These are phyloP conservation scores for Hydrotaea cyrtoneurina DNA, from an alignment of 2,888 invertebrate genomes.

Conservation along the genomic window DNA sequence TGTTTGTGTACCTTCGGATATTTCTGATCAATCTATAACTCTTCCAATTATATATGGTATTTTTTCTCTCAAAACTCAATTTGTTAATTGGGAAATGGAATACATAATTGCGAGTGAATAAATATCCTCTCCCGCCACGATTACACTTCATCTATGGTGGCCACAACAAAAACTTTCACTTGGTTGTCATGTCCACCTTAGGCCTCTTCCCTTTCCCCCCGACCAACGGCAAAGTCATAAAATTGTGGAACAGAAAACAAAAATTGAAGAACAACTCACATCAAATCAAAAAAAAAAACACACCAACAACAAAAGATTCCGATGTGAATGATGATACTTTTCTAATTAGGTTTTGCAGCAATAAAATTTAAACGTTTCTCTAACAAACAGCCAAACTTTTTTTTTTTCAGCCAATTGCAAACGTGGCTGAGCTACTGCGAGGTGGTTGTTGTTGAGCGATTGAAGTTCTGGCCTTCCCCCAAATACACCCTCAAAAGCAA, in stretches of 20 bases:
- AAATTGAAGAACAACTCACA: constrained; percentile 66
- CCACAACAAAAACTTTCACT: constrained; percentile 6
- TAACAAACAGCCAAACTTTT: constrained; percentile 50
- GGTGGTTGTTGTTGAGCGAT: neutral
- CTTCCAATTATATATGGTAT: no score
- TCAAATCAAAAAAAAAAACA: constrained; percentile 42
- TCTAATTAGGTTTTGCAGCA: constrained; percentile 80
- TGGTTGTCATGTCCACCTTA: neutral
- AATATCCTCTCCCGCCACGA: no score
- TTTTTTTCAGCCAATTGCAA: constrained; percentile 11
- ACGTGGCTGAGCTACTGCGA: neutral
- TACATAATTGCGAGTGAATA: no score
- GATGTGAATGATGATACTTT: constrained; percentile 60
- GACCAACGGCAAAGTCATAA: constrained; percentile 1
- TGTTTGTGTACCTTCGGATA: no score
- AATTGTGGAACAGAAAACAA: constrained; percentile 52
- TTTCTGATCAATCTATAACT: no score
- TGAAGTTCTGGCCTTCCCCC: neutral
- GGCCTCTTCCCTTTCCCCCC: neutral
- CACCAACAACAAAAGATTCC: constrained; percentile 66
- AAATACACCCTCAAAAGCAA: neutral
- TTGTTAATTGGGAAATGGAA: no score
- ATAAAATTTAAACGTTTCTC: constrained; percentile 76
- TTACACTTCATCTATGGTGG: neutral
- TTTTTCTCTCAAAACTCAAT: no score